phyloP scores from a whole-genome alignment of 1,140 invertebrate species.

The Lerema accius region DNA sequence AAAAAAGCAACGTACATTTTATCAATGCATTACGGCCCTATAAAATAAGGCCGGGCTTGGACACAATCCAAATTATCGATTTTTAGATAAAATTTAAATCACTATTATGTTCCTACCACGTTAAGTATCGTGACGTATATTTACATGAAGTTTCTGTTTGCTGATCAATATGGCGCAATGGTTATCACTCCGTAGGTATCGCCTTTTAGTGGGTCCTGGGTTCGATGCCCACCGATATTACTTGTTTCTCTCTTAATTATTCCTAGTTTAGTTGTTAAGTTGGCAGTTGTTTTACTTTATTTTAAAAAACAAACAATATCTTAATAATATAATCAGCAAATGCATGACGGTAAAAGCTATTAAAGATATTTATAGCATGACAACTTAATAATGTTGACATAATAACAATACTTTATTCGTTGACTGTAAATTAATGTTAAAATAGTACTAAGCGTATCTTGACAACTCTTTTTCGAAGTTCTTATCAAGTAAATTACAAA shows the following conservation, averaged over 20 bases:
- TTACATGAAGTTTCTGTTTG: too few species aligned
- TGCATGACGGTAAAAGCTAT: constrained; percentile 16
- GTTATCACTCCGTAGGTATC: too few species aligned
- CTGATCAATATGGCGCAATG: too few species aligned
- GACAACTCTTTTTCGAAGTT: constrained; percentile 22
- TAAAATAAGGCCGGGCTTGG: constrained; percentile 42
- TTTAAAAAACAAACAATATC: too few species aligned
- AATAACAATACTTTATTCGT: constrained; percentile 22
- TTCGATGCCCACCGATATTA: too few species aligned
- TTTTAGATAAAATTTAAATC: too few species aligned
- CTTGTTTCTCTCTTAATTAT: too few species aligned
- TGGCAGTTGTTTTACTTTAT: too few species aligned
- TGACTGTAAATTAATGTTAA: constrained; percentile 22
- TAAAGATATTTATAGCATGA: constrained; percentile 20
- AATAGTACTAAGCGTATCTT: constrained; percentile 12
- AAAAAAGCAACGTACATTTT: constrained; percentile 34
- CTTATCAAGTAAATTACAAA: constrained; percentile 20
- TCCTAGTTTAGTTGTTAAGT: too few species aligned
- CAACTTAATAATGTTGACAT: constrained; percentile 30
- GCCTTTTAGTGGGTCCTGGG: too few species aligned
- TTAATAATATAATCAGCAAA: constrained; percentile 12
- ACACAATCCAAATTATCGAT: constrained; percentile 49
- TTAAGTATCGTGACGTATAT: too few species aligned
- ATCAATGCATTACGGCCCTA: constrained; percentile 37
- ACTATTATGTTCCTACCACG: too few species aligned